Base-by-base conservation (phyloP, 1,140 invertebrate species). In the Monochamus saltuarius region DNA sequence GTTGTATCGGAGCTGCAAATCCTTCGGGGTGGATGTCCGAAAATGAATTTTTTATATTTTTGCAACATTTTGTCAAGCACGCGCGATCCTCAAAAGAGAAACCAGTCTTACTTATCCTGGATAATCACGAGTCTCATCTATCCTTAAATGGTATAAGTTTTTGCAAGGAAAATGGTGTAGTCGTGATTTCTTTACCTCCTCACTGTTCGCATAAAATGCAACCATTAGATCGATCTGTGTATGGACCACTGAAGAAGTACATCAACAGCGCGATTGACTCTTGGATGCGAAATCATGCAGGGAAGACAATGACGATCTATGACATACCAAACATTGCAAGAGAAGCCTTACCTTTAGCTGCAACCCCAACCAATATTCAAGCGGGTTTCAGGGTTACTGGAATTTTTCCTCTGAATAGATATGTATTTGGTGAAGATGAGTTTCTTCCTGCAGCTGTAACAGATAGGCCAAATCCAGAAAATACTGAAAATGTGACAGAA, bases 11-110 rank as follows among this genome's bases (percentile, higher is more conserved):
- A 40, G 66, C 65, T 34, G 75, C 77, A 4, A 72, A 75, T 65
- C 64, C 29, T 55, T 76, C 66, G 65, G 81, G 80, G 3, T 82
- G 81, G 78, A 81, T 82, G 74, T 78, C 65, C n/a, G 65, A 59
- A 13, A 59, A 69, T 11, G 61, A 75, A 60, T 83, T 82, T 73
- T 29, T 77, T 29, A 43, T 62, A 43, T 75, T 76, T 54, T 54
- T 80, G 49, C 75, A 57, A 10, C 65, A 59, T 74, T 79, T 70
- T 74, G 76, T 62, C 45, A 75, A 40, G 62, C 58, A 52, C 59
- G 75, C 61, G 64, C 68, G 72, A 71, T 64, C 69, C 62, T 67
- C 59, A 37, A 73, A 69, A 53, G 66, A 70, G 49, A 69, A 73
- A 22, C 74, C 74, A 14, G 69, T 75, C 53, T 61, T 82, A 73